Percentiles rank a stretch among this genome's conserved stretches.
Evolutionary conservation across 2,113 vertebrate genomes (phyloP).

Genomic region (Elanus axillaris): DNA sequence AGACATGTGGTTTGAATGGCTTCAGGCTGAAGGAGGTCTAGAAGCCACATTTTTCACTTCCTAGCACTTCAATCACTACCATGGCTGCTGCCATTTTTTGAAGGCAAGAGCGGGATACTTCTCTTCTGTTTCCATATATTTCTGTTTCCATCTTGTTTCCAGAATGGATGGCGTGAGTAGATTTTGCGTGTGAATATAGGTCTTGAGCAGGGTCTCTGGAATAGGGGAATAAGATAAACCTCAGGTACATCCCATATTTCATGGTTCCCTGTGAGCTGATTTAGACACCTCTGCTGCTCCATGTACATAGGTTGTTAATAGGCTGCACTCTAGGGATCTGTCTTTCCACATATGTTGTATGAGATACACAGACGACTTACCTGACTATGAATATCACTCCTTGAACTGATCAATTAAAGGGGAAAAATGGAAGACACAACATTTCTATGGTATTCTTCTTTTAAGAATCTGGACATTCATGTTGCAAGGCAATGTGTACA

Average conservation of each 20-base stretch:
- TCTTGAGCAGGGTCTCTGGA: neutral
- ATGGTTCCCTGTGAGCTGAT: neutral
- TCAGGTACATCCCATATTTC: neutral
- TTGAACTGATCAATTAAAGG: neutral
- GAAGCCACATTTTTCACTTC: neutral
- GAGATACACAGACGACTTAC: no score
- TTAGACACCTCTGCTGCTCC: neutral
- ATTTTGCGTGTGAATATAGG: neutral
- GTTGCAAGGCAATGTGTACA: neutral
- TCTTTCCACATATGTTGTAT: neutral
- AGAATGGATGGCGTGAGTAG: neutral
- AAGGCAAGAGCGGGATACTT: neutral
- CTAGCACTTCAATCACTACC: neutral
- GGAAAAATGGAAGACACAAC: neutral
- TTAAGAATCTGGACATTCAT: neutral
- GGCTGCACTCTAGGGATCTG: neutral
- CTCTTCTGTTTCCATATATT: neutral
- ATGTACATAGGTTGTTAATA: neutral
- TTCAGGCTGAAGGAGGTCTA: neutral
- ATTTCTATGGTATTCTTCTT: neutral
- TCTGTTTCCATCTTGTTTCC: neutral
- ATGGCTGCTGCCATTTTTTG: neutral
- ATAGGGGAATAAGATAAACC: neutral
- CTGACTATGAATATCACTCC: neutral
- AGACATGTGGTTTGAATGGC: neutral